phyloP scores from a whole-genome alignment of 2,888 invertebrate genomes.

The Eupithecia subfuscata region DNA sequence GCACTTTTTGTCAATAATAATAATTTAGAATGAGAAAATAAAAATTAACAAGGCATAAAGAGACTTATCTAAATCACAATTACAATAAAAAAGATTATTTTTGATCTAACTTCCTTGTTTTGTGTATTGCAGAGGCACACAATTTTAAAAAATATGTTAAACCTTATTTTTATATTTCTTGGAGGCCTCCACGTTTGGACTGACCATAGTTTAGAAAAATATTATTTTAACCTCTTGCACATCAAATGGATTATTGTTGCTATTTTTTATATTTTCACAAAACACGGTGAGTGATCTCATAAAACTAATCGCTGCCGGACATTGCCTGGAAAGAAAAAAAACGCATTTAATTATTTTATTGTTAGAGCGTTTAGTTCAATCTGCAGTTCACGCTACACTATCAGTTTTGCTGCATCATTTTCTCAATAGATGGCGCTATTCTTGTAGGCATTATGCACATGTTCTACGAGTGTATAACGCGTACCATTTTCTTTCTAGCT shows the following conservation, averaged over 20 bases:
- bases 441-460: too few relatives aligned
- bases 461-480: background rate
- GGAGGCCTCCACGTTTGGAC: background rate
- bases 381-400: background rate
- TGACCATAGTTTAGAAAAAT: background rate
- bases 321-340: conserved; percentile 12
- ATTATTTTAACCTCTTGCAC: background rate
- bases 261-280: background rate
- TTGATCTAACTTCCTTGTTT: background rate
- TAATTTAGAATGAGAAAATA: background rate
- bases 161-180: background rate
- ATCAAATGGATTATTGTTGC: background rate
- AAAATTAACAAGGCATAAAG: background rate
- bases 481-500: too few relatives aligned
- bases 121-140: background rate
- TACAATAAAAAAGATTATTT: background rate
- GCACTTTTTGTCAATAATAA: background rate
- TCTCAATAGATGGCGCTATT: conserved; percentile 9
- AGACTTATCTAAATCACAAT: conserved; percentile 1
- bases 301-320: conserved; percentile 6
- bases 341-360: background rate
- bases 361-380: too few relatives aligned
- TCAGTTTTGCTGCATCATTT: background rate
- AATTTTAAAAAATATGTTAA: background rate
- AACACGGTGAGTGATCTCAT: background rate